Base-by-base conservation (phyloP, 2,888 invertebrate species). In the Alviniconcha strummeri region DNA sequence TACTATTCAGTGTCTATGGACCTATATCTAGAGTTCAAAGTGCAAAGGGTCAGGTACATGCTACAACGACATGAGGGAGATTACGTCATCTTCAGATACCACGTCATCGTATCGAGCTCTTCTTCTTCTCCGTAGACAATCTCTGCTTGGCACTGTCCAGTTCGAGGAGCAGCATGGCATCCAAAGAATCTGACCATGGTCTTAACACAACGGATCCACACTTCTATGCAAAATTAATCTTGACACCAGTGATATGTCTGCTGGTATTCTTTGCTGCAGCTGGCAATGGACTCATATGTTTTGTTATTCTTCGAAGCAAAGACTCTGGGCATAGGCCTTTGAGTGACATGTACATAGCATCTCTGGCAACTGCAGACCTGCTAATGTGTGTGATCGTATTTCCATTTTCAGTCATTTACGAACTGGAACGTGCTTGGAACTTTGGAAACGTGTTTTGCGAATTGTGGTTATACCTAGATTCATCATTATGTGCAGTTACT, bases 341-440 rank as follows among this genome's bases (percentile, higher is more conserved):
- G 19, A 77, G 57, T n/a, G 82, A 77, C 60, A 17, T 13, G 55
- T 82, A 76, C 36, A 78, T 82, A 0, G 82, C 69, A 19, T 82
- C 82, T 17, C 7, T 82, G 36, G 56, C 69, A 17, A 36, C 64
- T 8, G 76, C 82, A n/a, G 82, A 82, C 54, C 55, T 82, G 11
- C 19, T 82, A 15, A 82, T 77, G 82, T 77, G 77, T 76, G 56
- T 82, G 7, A 17, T 55, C 9, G 82, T 82, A 13, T 77, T 82
- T 57, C 82, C 82, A 11, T 19, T 82, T 11, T 36, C 82, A 5
- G 52, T 76, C 4, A 19, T 69, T 2, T 57, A 69, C 69, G 67
- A 77, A 56, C 77, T 82, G 55, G 13, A 69, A 19, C 52, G 17
- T 13, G 8, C 1, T 3, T 67, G 55, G 69, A n/a, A 56, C 36